Evolutionary conservation across 2,888 invertebrate species (phyloP).

Genomic region (Ecdyonurus torrentis): DNA sequence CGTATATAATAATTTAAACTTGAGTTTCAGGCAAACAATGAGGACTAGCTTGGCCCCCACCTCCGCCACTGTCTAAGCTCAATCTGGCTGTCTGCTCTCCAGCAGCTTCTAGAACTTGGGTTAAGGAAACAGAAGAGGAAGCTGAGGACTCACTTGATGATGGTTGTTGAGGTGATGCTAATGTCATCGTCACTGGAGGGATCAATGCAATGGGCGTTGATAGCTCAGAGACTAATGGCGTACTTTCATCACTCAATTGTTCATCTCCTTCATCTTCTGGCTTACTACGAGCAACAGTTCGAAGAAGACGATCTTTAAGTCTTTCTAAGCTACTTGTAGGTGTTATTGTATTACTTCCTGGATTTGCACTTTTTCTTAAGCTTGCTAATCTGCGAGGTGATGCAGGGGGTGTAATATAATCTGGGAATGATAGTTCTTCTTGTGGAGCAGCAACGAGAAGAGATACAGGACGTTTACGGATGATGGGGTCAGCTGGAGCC

Average conservation of each 20-base stretch:
- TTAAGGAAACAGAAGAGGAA: neutral
- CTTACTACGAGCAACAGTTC: conserved; percentile 1
- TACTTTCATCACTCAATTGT: conserved; percentile 46
- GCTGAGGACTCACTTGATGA: neutral
- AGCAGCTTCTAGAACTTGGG: neutral
- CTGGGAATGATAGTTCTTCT: neutral
- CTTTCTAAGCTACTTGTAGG: neutral
- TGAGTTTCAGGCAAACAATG: neutral
- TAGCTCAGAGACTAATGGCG: conserved; percentile 40
- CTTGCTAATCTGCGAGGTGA: neutral
- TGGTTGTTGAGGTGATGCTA: neutral
- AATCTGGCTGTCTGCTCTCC: neutral
- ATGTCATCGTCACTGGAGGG: neutral
- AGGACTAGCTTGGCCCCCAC: neutral
- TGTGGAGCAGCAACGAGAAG: neutral
- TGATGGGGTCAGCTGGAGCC: neutral
- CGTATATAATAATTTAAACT: neutral
- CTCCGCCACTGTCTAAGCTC: neutral
- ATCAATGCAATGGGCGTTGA: conserved; percentile 22
- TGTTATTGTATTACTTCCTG: neutral
- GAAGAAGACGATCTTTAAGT: neutral
- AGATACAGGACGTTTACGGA: neutral
- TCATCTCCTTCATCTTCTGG: conserved; percentile 5
- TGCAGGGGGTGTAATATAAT: neutral
- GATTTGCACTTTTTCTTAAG: neutral